Evolutionary conservation across 2,888 invertebrate species (phyloP), one percentile per base, ranked within the genome.

Genomic region (Pherbina coryleti): DNA sequence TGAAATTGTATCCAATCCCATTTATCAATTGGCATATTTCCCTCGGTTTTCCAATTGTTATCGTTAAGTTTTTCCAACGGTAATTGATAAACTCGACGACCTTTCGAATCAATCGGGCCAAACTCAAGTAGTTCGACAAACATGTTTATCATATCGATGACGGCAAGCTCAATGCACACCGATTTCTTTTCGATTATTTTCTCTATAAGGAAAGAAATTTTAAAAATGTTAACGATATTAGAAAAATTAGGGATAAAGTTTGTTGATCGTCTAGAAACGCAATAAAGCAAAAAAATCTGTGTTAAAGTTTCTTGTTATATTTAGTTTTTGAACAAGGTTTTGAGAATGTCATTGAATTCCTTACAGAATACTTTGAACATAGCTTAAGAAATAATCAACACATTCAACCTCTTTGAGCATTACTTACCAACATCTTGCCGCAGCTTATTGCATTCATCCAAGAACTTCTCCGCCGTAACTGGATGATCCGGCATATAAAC

Each of bases 141-240:
- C 89, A 94, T 94, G 82, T 95, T 92, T 34, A 96, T 93, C 49
- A 97, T 91, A 82, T 94, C 94, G 60, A 94, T 93, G 0, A 95
- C 95, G 37, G 95, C 94, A 79, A 93, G 92, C 89, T 96, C 96
- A 34, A 94, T 94, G 28, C 92, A 92, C n/a, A 91, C 90, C 0
- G 93, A 93, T 87, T 92, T 92, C 62, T 91, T 88, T 84, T 93
- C 92, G 5, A 93, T 86, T 72, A 92, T 91, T 71, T 87, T 86
- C 17, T 91, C 91, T 89, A 70, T 31, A 4, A 34, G 49, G 37
- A 19, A 11, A 11, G 25, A 25, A 22, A 60, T n/a, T 11, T 8
- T 31, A 28, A 72, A 60, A 31, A 37, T n/a, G 5, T 34, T 60
- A 25, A 60, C 11, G 4, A 25, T 4, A 3, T 25, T 28, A 28